Evolutionary conservation across 2,888 invertebrate genomes (phyloP).

Genomic region (Cheilosia vulpina): DNA sequence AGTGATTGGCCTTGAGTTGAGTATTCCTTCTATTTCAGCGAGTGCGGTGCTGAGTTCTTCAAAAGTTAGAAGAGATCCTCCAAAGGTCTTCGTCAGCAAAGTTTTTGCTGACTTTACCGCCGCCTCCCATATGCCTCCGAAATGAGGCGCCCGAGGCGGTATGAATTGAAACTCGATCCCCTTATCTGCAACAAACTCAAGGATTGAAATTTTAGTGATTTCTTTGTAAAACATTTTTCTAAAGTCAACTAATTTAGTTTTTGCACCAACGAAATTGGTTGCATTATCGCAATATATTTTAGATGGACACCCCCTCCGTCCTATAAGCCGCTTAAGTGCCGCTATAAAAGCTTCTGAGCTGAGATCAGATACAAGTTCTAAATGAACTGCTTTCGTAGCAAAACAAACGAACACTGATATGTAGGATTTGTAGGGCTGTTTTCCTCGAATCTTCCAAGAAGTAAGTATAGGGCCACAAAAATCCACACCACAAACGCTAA

Average conservation of each 20-base stretch:
- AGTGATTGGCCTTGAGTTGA: neutral
- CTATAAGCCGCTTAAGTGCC: too few relatives aligned
- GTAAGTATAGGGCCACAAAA: slow-evolving; percentile 33
- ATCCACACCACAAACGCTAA: slow-evolving; percentile 35
- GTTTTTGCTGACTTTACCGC: slow-evolving; percentile 18
- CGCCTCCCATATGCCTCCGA: neutral
- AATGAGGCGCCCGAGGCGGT: slow-evolving; percentile 7
- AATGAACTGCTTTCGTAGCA: slow-evolving; percentile 28
- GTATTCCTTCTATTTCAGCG: neutral
- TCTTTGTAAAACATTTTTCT: slow-evolving; percentile 34
- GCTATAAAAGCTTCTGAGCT: slow-evolving; percentile 12
- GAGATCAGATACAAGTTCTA: slow-evolving; percentile 36
- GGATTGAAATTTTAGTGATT: slow-evolving; percentile 12
- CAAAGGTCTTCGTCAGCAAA: slow-evolving; percentile 10
- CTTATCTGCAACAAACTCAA: too few relatives aligned
- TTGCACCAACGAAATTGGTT: slow-evolving; percentile 42
- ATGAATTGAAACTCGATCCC: slow-evolving; percentile 36
- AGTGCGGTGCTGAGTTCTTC: neutral
- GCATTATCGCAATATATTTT: too few relatives aligned
- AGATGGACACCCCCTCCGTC: too few relatives aligned
- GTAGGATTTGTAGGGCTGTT: slow-evolving; percentile 24
- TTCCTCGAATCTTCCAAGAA: slow-evolving; percentile 40
- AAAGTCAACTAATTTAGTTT: too few relatives aligned
- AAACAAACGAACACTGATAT: slow-evolving; percentile 29
- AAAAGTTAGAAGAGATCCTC: slow-evolving; percentile 10